Percentiles rank a stretch among this genome's conserved stretches.
Conservation (phyloP, 2,888 invertebrate species). For the Drosophila buzzatii region DNA sequence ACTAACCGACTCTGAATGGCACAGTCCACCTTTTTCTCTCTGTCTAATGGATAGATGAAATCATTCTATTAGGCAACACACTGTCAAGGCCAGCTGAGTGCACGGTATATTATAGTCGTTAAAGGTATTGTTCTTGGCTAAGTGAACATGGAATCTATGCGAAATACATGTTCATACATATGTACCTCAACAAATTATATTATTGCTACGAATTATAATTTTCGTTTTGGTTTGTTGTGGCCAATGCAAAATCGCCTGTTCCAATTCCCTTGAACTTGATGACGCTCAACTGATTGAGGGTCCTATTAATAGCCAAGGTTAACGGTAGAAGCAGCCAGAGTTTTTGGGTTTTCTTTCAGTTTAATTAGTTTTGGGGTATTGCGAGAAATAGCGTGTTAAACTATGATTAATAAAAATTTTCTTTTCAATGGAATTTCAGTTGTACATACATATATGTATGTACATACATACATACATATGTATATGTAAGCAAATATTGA, state of each 20-base stretch:
- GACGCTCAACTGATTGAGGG: slow-evolving; percentile 36
- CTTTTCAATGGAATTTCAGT: slow-evolving; percentile 42
- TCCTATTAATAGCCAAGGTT: slow-evolving; percentile 64
- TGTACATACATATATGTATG: too few species aligned
- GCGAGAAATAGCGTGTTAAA: slow-evolving; percentile 2
- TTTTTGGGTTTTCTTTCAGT: slow-evolving; percentile 16
- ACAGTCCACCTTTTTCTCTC: background rate
- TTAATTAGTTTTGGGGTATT: slow-evolving; percentile 26
- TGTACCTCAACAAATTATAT: background rate
- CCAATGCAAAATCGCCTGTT: slow-evolving; percentile 43
- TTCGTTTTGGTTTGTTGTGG: slow-evolving; percentile 49
- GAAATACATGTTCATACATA: too few species aligned
- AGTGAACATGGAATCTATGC: slow-evolving; percentile 32
- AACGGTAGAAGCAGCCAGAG: slow-evolving; percentile 31
- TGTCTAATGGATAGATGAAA: background rate
- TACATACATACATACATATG: too few species aligned
- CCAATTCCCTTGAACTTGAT: slow-evolving; percentile 78
- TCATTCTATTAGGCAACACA: background rate
- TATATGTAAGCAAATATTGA: slow-evolving; percentile 35
- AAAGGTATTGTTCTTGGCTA: slow-evolving; percentile 15
- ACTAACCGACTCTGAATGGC: background rate
- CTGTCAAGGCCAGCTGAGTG: background rate
- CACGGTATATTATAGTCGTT: background rate
- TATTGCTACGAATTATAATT: slow-evolving; percentile 36
- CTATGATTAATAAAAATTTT: slow-evolving; percentile 48